Evolutionary conservation across 2,113 vertebrate species (phyloP).

Genomic region (Nibea coibor): DNA sequence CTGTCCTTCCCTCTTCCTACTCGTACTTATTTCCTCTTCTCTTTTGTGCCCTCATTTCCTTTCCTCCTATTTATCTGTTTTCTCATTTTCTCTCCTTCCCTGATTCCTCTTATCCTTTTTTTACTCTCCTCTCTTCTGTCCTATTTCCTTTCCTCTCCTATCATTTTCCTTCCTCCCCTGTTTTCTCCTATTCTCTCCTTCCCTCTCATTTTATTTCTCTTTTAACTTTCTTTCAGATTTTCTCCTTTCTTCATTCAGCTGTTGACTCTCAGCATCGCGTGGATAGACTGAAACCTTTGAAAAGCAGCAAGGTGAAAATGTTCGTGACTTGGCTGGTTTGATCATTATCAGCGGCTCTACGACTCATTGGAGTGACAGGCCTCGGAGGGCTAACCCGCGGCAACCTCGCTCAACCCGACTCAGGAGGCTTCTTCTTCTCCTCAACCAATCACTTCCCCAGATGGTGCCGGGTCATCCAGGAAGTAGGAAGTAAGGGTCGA

Average conservation of each 20-base stretch:
- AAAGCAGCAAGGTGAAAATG: conserved; percentile 54
- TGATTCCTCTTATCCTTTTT: neutral
- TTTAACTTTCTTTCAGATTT: neutral
- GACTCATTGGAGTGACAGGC: conserved; percentile 93
- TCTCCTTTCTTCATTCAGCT: neutral
- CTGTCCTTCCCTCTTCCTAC: neutral
- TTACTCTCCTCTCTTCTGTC: neutral
- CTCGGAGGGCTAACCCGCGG: conserved; percentile 72
- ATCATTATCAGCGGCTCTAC: conserved; percentile 92
- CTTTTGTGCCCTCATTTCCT: too few relatives aligned
- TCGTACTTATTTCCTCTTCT: neutral
- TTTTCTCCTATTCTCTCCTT: neutral
- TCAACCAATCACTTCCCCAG: conserved; percentile 91
- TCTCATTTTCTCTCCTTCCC: neutral
- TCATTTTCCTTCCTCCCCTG: neutral
- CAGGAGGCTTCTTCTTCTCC: conserved; percentile 82
- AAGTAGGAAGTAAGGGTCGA: conserved; percentile 88
- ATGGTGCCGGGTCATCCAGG: conserved; percentile 90
- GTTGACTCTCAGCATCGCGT: neutral
- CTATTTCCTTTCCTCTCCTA: neutral
- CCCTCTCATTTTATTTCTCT: neutral
- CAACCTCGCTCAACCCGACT: conserved; percentile 60
- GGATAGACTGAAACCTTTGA: conserved; percentile 22
- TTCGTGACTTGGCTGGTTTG: conserved; percentile 85
- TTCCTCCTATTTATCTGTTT: neutral